phyloP scores from a whole-genome alignment of 2,797 vertebrate species.

The Anableps anableps region DNA sequence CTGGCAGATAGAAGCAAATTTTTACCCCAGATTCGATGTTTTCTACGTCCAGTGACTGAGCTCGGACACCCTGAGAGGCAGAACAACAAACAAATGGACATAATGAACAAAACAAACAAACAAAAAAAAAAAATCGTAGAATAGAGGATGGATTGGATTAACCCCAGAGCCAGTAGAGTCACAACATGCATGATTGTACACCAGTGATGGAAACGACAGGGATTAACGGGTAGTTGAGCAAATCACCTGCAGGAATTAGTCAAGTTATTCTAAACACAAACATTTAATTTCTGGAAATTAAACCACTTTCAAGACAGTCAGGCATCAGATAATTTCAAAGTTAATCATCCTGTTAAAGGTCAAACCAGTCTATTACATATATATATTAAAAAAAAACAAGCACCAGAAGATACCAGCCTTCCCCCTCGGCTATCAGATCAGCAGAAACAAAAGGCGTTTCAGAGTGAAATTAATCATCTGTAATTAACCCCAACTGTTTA shows the following conservation, averaged over 20 bases:
- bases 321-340: not conserved
- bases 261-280: not conserved
- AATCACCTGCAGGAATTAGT: conserved; percentile 6
- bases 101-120: conserved; percentile 9
- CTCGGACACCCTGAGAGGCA: conserved; percentile 61
- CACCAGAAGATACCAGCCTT: not conserved
- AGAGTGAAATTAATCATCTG: not conserved
- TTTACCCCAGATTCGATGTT: conserved; percentile 76
- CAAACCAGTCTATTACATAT: not conserved
- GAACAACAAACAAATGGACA: conserved; percentile 21
- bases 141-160: not conserved
- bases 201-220: not conserved
- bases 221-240: conserved; percentile 4
- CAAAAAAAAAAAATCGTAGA: not conserved
- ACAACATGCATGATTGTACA: conserved; percentile 19
- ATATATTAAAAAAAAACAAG: not conserved
- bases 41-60: conserved; percentile 74
- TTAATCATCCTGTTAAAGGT: not conserved
- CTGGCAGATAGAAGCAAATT: conserved; percentile 5
- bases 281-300: not conserved
- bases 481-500: not conserved
- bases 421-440: not conserved
- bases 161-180: not conserved
- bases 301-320: conserved; percentile 28
- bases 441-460: not conserved